Evolutionary conservation across 1,140 invertebrate species (phyloP), one percentile per base, ranked within the genome.

Genomic region (Holotrichia oblita): DNA sequence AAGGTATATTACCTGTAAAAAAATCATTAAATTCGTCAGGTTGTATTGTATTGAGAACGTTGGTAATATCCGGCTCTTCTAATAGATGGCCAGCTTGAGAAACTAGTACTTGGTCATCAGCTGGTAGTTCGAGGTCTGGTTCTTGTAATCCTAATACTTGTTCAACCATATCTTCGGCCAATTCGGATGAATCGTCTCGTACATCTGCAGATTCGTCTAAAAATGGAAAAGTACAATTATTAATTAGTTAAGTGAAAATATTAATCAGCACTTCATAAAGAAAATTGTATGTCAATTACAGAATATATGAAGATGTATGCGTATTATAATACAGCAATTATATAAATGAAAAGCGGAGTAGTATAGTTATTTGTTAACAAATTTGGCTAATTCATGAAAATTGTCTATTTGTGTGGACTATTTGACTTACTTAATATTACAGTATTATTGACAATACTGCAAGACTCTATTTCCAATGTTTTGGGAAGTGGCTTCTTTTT

Each of bases 11-110:
- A 93, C 92, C 92, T 82, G 91, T 92, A 87, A 97, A 97, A 78
- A 97, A 91, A 85, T 97, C 96, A 85, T 93, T 95, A 86, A 98
- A 97, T 83, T 96, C 95, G 89, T 97, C 95, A 81, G 95, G 93
- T 77, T 95, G 95, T 83, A 97, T 93, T 84, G 95, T 95, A 87
- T 94, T 96, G 72, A 97, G 90, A 41, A 97, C 95, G 84, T 94
- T 96, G 75, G 94, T 95, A 85, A 98, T 93, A 84, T 97, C 93
- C 81, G 96, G 94, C 86, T 97, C 95, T 83, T 97, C 95, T 17
- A 91, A 87, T 44, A 91, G 87, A 77, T 90, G 85, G 85, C 90
- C 80, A 2, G 83, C 85, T 79, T 86, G 86, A 6, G 80, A 85
- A 34, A 81, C 85, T 41, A 87, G 79, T 34, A 78, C 81, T 40